A percentile compares a stretch with the other conserved stretches of the same genome.
Evolutionary conservation across 1,140 invertebrate genomes (phyloP).

Genomic region (Colletes gigas): DNA sequence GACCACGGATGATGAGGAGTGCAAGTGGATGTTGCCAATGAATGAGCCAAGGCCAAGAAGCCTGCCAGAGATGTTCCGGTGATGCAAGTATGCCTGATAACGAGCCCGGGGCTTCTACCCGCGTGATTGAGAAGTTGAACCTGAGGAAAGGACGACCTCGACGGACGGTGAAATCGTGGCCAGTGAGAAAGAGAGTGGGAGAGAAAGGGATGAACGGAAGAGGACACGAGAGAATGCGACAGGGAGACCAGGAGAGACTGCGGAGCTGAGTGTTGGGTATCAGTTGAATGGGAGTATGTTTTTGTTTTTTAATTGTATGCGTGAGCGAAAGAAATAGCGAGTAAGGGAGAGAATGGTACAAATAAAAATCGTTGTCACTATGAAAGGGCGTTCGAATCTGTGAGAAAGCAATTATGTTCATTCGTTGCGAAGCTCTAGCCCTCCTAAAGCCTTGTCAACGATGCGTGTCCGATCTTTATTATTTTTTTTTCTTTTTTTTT

Average conservation of each 20-base stretch:
- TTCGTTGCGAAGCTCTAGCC: constrained; percentile 51
- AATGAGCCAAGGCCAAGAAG: constrained; percentile 61
- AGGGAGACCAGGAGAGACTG: constrained; percentile 56
- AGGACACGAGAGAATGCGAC: constrained; percentile 44
- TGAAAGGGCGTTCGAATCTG: constrained; percentile 17
- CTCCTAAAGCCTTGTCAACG: constrained; percentile 46
- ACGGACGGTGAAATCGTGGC: constrained; percentile 53
- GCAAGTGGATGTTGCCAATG: constrained; percentile 73
- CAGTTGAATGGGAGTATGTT: constrained; percentile 36
- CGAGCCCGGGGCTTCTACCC: constrained; percentile 57
- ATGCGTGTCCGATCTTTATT: constrained; percentile 35
- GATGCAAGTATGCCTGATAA: constrained; percentile 66
- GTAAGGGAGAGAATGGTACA: constrained; percentile 4
- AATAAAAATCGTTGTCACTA: constrained; percentile 32
- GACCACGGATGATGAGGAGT: constrained; percentile 68
- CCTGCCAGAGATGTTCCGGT: constrained; percentile 54
- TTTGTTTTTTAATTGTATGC: constrained; percentile 27
- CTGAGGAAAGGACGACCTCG: constrained; percentile 51
- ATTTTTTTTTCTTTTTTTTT: no score
- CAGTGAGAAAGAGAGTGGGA: constrained; percentile 49
- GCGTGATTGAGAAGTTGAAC: constrained; percentile 63
- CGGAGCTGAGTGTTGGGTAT: constrained; percentile 28
- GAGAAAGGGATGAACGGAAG: constrained; percentile 37
- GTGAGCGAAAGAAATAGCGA: constrained; percentile 42
- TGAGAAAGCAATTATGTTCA: constrained; percentile 31